These are phyloP conservation scores for Drosophila burlai DNA, from an alignment of 1,140 invertebrate genomes.

Conservation along the genomic window DNA sequence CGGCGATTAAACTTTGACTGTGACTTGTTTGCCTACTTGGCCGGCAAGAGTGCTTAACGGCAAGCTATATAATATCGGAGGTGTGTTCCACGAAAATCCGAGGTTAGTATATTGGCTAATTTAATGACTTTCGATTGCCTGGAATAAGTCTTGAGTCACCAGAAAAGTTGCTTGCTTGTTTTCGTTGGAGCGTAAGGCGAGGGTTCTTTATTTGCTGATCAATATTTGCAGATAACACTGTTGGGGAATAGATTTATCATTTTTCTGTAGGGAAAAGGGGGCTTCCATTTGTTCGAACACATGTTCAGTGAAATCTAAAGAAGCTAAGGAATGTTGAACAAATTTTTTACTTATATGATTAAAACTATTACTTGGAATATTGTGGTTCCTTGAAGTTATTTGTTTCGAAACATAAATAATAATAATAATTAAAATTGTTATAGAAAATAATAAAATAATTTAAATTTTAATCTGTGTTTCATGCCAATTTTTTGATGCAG, in stretches of 20 bases:
- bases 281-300: neutral
- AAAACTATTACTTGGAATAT: neutral
- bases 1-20: slow-evolving; percentile 42
- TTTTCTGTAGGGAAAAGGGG: neutral
- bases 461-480: too few species aligned
- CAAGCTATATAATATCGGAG: slow-evolving; percentile 19
- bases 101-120: slow-evolving; percentile 14
- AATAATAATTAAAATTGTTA: too few species aligned
- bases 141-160: slow-evolving; percentile 25
- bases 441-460: too few species aligned
- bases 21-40: slow-evolving; percentile 45
- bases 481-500: too few species aligned
- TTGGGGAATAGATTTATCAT: slow-evolving; percentile 16
- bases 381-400: too few species aligned
- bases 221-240: slow-evolving; percentile 28
- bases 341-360: neutral
- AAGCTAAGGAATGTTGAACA: neutral
- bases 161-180: slow-evolving; percentile 3
- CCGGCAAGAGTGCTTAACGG: slow-evolving; percentile 31
- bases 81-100: slow-evolving; percentile 17
- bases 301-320: neutral
- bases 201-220: slow-evolving; percentile 36
- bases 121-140: slow-evolving; percentile 17
- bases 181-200: slow-evolving; percentile 4
- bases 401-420: too few species aligned